phyloP scores from a whole-genome alignment of 2,797 vertebrate species.

The Cynodonichthys magdalenae region DNA sequence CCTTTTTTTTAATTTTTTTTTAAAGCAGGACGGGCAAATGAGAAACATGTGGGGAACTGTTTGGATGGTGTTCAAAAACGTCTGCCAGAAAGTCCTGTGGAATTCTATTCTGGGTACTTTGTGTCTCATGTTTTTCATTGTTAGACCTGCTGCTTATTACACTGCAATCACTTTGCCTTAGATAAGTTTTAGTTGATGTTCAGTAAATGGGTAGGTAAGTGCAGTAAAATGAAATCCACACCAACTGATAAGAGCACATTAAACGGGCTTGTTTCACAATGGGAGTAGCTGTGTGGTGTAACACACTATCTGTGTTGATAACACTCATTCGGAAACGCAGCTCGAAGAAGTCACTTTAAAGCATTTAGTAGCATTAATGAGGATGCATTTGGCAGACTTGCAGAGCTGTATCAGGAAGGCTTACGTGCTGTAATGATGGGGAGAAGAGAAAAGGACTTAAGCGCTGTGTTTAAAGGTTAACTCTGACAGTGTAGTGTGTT shows the following conservation, averaged over 20 bases:
- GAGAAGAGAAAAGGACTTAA: constrained; percentile 57
- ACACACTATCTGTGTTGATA: constrained; percentile 37
- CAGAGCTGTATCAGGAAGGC: constrained; percentile 70
- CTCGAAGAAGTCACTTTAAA: constrained; percentile 63
- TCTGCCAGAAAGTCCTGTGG: constrained; percentile 61
- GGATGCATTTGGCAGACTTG: constrained; percentile 61
- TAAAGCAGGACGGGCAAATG: constrained; percentile 65
- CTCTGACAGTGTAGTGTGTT: constrained; percentile 51
- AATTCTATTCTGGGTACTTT: constrained; percentile 68
- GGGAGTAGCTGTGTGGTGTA: constrained; percentile 24
- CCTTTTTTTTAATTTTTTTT: constrained; percentile 27
- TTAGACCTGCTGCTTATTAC: constrained; percentile 37
- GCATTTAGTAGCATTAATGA: constrained; percentile 61
- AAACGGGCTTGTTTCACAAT: constrained; percentile 23
- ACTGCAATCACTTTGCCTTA: constrained; percentile 34
- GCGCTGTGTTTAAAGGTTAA: constrained; percentile 69
- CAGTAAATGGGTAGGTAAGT: constrained; percentile 33
- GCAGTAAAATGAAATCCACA: constrained; percentile 19
- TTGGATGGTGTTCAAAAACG: constrained; percentile 70
- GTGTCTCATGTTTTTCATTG: constrained; percentile 51
- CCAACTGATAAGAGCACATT: constrained; percentile 23
- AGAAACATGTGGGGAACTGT: constrained; percentile 75
- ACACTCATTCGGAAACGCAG: constrained; percentile 34
- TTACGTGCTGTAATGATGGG: constrained; percentile 66
- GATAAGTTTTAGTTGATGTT: constrained; percentile 16